Evolutionary conservation across 2,888 invertebrate genomes (phyloP), one percentile per base, ranked within the genome.

Genomic region (Petrophora chlorosata): DNA sequence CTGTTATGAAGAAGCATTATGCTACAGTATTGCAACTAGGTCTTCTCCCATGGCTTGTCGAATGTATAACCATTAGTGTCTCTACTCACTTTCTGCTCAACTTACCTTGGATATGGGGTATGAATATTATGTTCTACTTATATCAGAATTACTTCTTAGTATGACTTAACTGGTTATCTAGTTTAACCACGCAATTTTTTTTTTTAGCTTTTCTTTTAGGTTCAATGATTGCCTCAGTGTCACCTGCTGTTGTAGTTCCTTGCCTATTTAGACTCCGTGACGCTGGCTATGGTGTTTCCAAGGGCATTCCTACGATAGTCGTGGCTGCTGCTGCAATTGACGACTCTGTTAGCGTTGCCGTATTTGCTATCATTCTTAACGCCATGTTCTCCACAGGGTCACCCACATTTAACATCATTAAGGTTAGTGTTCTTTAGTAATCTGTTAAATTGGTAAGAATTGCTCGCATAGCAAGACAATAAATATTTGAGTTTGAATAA

Each of bases 191-290:
- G 7, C 4, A 19, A 1, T 2, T 13, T 12, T 5, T 23, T 25
- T 22, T 75, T 69, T 22, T 63, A 90, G 90, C 75, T 36, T 92
- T 96, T 57, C 92, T 96, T 47, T 85, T 96, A 19, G 96, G 96
- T 12, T 93, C 94, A 48, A 93, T 95, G 69, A 91, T 96, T 57
- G 95, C 96, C 0, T 97, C 97, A 1, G 97, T 97, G 0, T 96
- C 97, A 0, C 97, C 97, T 3, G 97, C 97, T 4, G 97, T 98
- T 2, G 95, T 97, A 5, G 97, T 98, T 0, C 97, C 97, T 0
- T 95, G 95, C 64, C 91, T 97, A 57, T 93, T 97, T 66, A 90
- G 93, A 51, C 85, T 97, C 7, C 92, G 96, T 26, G 92, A 92
- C 50, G 92, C 92, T 63, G 92, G 93, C 0, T 96, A 95, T 68